Base-by-base conservation (phyloP, 2,888 invertebrate species). In the Leucoptera coffeella region DNA sequence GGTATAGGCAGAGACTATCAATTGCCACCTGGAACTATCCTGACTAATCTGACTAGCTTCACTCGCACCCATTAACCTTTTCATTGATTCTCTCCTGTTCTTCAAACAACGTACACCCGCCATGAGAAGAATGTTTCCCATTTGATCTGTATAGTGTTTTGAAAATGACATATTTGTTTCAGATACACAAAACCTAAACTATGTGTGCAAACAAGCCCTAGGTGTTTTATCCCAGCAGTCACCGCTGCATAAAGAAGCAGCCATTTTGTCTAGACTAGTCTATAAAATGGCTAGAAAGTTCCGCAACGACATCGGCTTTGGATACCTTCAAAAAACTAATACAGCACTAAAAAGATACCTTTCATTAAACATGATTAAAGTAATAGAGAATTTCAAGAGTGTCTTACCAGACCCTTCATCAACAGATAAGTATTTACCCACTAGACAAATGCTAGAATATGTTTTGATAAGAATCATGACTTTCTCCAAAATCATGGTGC, bases 271-370 rank as follows among this genome's bases (percentile, higher is more conserved):
- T 23, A 58, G 77, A 36, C 52, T 77, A 37, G 42, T 75, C 14
- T 78, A 78, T 36, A 72, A 75, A 37, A 74, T 69, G 50, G 74
- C 75, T 35, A 67, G 59, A 30, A 77, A 77, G 43, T 75, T 77
- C 38, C 55, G 75, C 10, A 65, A 54, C 34, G 77, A 77, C 34
- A 75, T 75, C 30, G 77, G 77, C 1, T 61, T 72, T 23, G 65
- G 67, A 35, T 54, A 58, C 34, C 64, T 77, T 32, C 72, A 60
- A 35, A 76, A 75, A 48, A 56, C 73, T 0, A 72, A 75, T 32
- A 53, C 62, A 30, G 64, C 73, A 3, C 36, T 78, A 13, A 50
- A 59, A 4, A 75, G 60, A 40, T 77, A 74, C 42, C 46, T 74
- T 20, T 40, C 42, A 15, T 32, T 77, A 11, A 53, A 64, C 27